Evolutionary conservation across 37 sponge, comb jelly and placozoan species (phyloP).

Genomic region (Tethya wilhelma): DNA sequence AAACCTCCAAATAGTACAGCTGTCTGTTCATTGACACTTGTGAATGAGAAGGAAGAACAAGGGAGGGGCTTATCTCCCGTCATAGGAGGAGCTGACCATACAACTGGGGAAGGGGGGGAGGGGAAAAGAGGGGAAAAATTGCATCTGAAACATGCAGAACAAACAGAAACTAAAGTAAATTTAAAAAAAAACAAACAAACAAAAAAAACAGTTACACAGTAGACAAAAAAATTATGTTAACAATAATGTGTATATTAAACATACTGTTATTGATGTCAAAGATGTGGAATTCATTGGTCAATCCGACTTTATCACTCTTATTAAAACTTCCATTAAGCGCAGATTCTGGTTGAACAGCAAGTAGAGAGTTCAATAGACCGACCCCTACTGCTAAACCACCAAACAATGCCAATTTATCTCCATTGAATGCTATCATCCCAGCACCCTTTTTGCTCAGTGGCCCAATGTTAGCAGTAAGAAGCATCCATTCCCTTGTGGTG

Average conservation of each 20-base stretch:
- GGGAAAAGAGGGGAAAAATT: too few species aligned
- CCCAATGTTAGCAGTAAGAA: not conserved
- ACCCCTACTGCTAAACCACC: constrained; percentile 11
- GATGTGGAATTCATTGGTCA: constrained; percentile 25
- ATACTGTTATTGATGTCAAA: constrained; percentile 16
- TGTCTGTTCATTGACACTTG: constrained; percentile 25
- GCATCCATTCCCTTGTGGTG: too few species aligned
- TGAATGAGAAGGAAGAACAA: constrained; percentile 44
- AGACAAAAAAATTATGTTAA: too few species aligned
- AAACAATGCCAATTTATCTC: constrained; percentile 5
- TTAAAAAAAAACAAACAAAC: too few species aligned
- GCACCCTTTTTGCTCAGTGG: not conserved
- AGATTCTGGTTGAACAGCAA: constrained; percentile 14
- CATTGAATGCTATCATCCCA: constrained; percentile 1
- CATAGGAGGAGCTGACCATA: constrained; percentile 17
- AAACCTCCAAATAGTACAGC: constrained; percentile 69
- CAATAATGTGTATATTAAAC: not conserved
- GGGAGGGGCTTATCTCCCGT: constrained; percentile 34
- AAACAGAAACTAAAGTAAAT: too few species aligned
- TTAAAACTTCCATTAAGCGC: not conserved
- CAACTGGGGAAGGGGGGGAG: not conserved
- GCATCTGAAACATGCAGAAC: too few species aligned
- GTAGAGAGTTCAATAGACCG: too few species aligned
- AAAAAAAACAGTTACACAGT: too few species aligned
- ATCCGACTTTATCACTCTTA: constrained; percentile 13